Base-by-base conservation (phyloP, 2,888 invertebrate species). In the Pollenia angustigena region DNA sequence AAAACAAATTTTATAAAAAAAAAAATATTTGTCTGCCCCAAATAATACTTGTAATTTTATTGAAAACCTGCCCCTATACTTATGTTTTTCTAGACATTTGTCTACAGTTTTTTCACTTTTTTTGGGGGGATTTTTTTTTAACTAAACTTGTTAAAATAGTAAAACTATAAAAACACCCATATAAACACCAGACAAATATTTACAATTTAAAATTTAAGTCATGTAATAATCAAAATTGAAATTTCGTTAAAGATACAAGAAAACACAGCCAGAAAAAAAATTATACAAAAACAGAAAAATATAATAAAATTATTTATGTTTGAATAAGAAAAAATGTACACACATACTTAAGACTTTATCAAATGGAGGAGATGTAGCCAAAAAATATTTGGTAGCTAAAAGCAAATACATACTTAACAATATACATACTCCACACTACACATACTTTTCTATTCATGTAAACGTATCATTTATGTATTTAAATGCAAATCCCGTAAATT, bases 401-500 rank as follows among this genome's bases (percentile, higher is more conserved):
- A 46, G 58, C 10, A 74, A 74, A 74, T 11, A 52, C 32, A 32
- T n/a, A 69, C 40, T n/a, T 46, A 32, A 6, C 66, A 66, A 62
- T 42, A 58, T 6, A 32, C 32, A 58, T 46, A 52, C 23, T 32
- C 56, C 14, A 42, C 40, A 50, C 46, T 14, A 50, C 40, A 76
- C 40, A 81, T 32, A 58, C 66, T 32, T 32, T 32, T 0, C 32
- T 32, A 32, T 32, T 32, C 32, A 58, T 48, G 6, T 40, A 52
- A 52, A 71, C 23, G 64, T 56, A 52, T 60, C 60, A 64, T 72
- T 74, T 56, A 74, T 18, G 2, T 10, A 64, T 87, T 87, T 78
- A 78, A 81, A 87, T 87, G 72, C 84, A 87, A 78, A 87, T 87
- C 87, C 84, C 84, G 87, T 87, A 87, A 87, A 87, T 87, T 84